Conservation (phyloP, 2,797 vertebrate species). For the Brachyalestes nurse region DNA sequence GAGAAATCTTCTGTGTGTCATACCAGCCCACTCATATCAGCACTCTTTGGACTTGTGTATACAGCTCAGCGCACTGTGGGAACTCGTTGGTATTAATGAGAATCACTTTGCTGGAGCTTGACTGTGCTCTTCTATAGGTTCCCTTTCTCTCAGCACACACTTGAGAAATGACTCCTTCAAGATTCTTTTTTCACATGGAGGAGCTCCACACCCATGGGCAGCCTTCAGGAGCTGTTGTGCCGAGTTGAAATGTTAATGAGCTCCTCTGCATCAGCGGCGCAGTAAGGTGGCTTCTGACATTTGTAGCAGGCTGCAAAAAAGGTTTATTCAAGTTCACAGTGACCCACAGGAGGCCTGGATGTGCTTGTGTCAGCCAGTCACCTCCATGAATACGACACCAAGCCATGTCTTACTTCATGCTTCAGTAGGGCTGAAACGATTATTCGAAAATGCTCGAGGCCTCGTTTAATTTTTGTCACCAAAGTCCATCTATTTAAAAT, state of each 20-base stretch:
- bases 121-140: neutral
- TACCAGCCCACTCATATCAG: neutral
- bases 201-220: neutral
- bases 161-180: conserved; percentile 22
- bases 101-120: conserved; percentile 1
- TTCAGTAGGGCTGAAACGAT: too few relatives aligned
- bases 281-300: conserved; percentile 13
- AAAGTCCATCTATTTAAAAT: too few relatives aligned
- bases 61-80: neutral
- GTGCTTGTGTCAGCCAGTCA: neutral
- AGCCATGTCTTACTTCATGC: too few relatives aligned
- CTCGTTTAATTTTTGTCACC: too few relatives aligned
- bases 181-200: conserved; percentile 1
- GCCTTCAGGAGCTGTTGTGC: neutral
- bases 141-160: neutral
- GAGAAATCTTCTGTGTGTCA: neutral
- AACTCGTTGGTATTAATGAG: conserved; percentile 24
- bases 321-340: neutral
- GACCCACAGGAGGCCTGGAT: neutral
- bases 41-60: neutral
- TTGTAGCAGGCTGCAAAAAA: neutral
- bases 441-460: too few relatives aligned
- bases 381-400: neutral
- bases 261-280: neutral
- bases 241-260: conserved; percentile 21